Base-by-base conservation (phyloP, 2,113 vertebrate species). In the Aptenodytes patagonicus region DNA sequence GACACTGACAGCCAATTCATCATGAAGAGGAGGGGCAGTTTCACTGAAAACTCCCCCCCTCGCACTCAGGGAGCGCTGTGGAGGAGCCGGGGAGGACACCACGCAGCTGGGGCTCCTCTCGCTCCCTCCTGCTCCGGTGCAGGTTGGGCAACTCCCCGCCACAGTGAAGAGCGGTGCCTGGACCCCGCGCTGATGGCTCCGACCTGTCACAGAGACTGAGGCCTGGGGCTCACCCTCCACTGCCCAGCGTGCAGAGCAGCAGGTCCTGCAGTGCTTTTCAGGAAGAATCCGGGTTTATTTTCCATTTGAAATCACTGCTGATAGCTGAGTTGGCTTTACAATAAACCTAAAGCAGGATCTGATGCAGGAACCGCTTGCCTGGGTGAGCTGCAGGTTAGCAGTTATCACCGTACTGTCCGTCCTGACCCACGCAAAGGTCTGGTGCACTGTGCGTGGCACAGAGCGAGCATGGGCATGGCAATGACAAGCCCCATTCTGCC, bases 361-460 rank as follows among this genome's bases (percentile, higher is more conserved):
- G 40, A 29, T 2, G 40, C 51, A 29, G 77, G 36, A 81, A 13
- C 25, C 44, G 40, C 11, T 22, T 12, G 38, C 62, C 51, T 7
- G 5, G 34, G 54, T 26, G 47, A 71, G 69, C n/a, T 7, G 4
- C 69, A 26, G n/a, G 47, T 26, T 17, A 26, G 31, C 5, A 9
- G 42, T 24, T 29, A 31, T 7, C 34, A 3, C 14, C 7, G 7
- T 17, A 13, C 28, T 2, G 10, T 22, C 61, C 29, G 77, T 31
- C 78, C 62, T 24, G 38, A 5, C 34, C 42, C 4, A 19, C 7
- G 28, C 75, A 19, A 51, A 46, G 70, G 21, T 21, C 26, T 9
- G 25, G 4, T 18, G 38, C 17, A 1, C 20, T 7, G 10, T 1
- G 38, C 0, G 2, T 34, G 73, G 55, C 69, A 20, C 3, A 9